Percentiles rank a stretch among this genome's conserved stretches.
Conservation (phyloP, 2,888 invertebrate genomes). For the Tortrix viridana region DNA sequence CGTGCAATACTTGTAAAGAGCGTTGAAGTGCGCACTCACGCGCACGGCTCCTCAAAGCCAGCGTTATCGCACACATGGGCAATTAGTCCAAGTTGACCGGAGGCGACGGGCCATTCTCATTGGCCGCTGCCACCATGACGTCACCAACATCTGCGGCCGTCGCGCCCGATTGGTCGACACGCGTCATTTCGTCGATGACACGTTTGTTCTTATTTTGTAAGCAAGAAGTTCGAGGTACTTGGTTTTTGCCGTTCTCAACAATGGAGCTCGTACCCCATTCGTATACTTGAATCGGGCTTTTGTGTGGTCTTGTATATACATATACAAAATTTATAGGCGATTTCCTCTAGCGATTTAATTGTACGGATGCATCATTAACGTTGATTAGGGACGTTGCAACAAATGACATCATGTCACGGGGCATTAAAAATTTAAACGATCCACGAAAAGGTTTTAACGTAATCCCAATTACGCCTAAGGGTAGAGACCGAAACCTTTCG, state of each 20-base stretch:
- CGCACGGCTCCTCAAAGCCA: conserved; percentile 76
- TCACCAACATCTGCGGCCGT: conserved; percentile 81
- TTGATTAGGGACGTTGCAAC: conserved; percentile 32
- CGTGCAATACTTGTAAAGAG: conserved; percentile 28
- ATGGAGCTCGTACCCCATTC: conserved; percentile 53
- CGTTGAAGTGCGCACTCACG: conserved; percentile 63
- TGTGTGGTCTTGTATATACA: conserved; percentile 53
- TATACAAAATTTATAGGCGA: no score
- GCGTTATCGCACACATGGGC: conserved; percentile 82
- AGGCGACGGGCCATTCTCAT: conserved; percentile 75
- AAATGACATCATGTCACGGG: conserved; percentile 41
- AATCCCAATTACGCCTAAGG: conserved; percentile 64
- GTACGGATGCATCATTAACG: conserved; percentile 22
- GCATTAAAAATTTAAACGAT: conserved; percentile 65
- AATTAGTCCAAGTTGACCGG: conserved; percentile 84
- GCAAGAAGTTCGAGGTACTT: conserved; percentile 74
- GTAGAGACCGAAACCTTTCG: conserved; percentile 61
- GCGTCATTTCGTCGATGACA: conserved; percentile 84
- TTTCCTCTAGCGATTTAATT: not conserved
- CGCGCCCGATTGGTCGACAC: conserved; percentile 83
- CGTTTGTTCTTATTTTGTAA: conserved; percentile 83
- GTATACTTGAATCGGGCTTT: conserved; percentile 58
- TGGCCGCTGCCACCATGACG: conserved; percentile 76
- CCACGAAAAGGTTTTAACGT: conserved; percentile 60
- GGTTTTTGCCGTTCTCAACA: conserved; percentile 72